phyloP scores from a whole-genome alignment of 2,888 invertebrate genomes.

The Liposcelis brunnea region DNA sequence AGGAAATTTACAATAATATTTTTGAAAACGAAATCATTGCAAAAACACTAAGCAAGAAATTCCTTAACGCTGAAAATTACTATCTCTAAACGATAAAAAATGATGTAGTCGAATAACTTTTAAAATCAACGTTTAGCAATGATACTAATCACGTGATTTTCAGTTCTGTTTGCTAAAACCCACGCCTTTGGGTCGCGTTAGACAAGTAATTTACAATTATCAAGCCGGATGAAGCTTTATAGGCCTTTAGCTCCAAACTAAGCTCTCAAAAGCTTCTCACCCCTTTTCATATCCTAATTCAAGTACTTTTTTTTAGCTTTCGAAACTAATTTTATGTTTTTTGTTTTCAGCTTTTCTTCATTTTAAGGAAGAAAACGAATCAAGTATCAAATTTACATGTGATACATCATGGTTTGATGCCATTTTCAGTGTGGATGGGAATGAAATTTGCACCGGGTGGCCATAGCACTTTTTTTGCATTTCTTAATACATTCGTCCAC shows the following conservation, averaged over 20 bases:
- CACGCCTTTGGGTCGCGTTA: no score
- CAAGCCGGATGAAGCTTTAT: no score
- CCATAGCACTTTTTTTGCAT: constrained; percentile 90
- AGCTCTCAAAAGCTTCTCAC: no score
- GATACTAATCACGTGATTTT: no score
- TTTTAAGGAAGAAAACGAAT: constrained; percentile 82
- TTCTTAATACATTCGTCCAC: constrained; percentile 88
- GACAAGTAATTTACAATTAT: no score
- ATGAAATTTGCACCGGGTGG: constrained; percentile 91
- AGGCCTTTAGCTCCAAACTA: no score
- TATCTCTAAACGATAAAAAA: constrained; percentile 4
- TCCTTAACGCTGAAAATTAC: constrained; percentile 7
- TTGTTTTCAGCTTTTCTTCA: constrained; percentile 58
- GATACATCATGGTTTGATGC: constrained; percentile 94
- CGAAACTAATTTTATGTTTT: no score
- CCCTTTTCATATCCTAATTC: no score
- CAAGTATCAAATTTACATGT: constrained; percentile 90
- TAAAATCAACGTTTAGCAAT: no score
- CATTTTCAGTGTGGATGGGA: constrained; percentile 90
- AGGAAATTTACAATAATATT: constrained; percentile 21
- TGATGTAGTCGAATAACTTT: background rate
- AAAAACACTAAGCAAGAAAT: constrained; percentile 6
- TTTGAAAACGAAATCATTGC: no score
- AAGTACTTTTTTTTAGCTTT: no score
- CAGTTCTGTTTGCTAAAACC: no score